Conservation (phyloP, 2,888 invertebrate species). For the Tortricodes alternella region DNA sequence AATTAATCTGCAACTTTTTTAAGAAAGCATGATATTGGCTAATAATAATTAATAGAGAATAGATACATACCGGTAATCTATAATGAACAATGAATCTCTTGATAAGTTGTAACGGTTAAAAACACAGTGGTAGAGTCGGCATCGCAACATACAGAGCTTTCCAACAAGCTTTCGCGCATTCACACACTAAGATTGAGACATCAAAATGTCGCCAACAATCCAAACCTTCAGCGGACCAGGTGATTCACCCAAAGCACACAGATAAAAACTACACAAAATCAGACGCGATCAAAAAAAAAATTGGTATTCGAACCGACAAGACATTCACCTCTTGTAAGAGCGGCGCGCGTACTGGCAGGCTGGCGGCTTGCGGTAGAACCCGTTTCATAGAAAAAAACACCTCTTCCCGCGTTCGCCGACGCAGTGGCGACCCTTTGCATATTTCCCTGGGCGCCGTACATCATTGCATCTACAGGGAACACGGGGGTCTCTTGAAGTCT, state of each 20-base stretch:
- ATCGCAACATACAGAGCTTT: constrained; percentile 50
- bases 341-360: constrained; percentile 84
- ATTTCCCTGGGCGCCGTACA: constrained; percentile 68
- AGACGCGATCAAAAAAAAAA: constrained; percentile 43
- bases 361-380: constrained; percentile 80
- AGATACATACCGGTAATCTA: constrained; percentile 26
- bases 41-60: constrained; percentile 7
- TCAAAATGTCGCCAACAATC: constrained; percentile 31
- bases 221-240: constrained; percentile 37
- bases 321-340: constrained; percentile 77
- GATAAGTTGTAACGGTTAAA: constrained; percentile 64
- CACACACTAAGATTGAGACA: constrained; percentile 47
- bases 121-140: constrained; percentile 57
- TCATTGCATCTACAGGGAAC: constrained; percentile 58
- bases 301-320: constrained; percentile 56
- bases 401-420: constrained; percentile 72
- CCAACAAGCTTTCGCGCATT: constrained; percentile 57
- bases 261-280: constrained; percentile 43
- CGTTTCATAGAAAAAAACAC: constrained; percentile 84
- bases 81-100: constrained; percentile 37
- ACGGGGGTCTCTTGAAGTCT: constrained; percentile 64
- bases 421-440: constrained; percentile 72
- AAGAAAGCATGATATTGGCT: background rate
- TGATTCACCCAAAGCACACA: constrained; percentile 32
- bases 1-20: background rate